A percentile compares a stretch with the other conserved stretches of the same genome.
Evolutionary conservation across 2,888 invertebrate species (phyloP).

Genomic region (Agrotis puta): DNA sequence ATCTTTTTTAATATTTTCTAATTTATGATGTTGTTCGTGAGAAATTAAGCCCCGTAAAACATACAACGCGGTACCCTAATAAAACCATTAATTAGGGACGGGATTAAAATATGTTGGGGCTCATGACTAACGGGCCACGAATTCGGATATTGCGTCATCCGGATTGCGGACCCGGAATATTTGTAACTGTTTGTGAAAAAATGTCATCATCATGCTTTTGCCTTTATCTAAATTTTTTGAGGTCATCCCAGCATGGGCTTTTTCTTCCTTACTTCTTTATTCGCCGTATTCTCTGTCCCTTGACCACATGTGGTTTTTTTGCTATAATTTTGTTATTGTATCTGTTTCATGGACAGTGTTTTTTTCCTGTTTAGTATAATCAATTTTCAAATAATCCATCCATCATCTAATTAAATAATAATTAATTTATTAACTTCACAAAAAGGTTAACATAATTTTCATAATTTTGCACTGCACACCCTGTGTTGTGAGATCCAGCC

Average conservation of each 20-base stretch:
- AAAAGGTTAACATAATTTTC: too few species aligned
- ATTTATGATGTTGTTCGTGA: conserved; percentile 51
- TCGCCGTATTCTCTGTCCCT: too few species aligned
- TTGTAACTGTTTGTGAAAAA: neutral
- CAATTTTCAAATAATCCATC: too few species aligned
- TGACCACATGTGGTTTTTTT: too few species aligned
- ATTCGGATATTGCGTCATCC: conserved; percentile 49
- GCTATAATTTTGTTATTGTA: too few species aligned
- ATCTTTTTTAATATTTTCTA: conserved; percentile 61
- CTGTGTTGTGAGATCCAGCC: neutral
- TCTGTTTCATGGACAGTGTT: too few species aligned
- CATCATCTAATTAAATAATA: too few species aligned
- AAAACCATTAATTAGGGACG: conserved; percentile 56
- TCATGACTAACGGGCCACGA: conserved; percentile 35
- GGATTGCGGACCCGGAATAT: conserved; percentile 8
- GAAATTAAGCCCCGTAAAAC: conserved; percentile 48
- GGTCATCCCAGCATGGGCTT: neutral
- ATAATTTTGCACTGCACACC: too few species aligned
- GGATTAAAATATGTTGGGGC: conserved; percentile 46
- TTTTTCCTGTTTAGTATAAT: too few species aligned
- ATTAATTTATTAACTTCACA: too few species aligned
- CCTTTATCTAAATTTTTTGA: neutral
- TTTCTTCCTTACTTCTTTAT: neutral
- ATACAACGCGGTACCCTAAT: conserved; percentile 47
- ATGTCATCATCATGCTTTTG: neutral